These are phyloP conservation scores for Tigriopus japonicus DNA, from an alignment of 1,140 invertebrate species.

Conservation along the genomic window DNA sequence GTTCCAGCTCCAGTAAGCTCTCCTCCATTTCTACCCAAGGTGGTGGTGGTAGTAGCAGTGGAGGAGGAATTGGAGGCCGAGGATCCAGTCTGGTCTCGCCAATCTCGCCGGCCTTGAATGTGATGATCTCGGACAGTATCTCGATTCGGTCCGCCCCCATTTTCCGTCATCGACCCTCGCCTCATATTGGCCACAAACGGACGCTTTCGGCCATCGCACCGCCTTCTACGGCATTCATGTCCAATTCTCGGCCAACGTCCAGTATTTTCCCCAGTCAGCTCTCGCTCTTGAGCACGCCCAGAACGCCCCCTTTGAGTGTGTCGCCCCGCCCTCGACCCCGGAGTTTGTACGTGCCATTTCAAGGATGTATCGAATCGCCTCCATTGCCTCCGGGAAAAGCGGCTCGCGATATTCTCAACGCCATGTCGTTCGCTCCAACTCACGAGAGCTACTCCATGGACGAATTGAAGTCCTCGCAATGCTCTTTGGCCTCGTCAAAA, in stretches of 20 bases:
- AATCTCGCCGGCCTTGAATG: too few species aligned
- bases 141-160: too few species aligned
- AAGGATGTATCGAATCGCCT: slow-evolving; percentile 2
- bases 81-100: too few species aligned
- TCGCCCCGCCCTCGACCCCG: neutral
- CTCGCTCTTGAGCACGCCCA: neutral
- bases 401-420: neutral
- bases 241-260: neutral
- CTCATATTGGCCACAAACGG: too few species aligned
- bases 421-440: slow-evolving; percentile 5
- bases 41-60: too few species aligned
- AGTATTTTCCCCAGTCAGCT: neutral
- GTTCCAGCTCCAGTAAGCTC: too few species aligned
- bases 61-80: too few species aligned
- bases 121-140: too few species aligned
- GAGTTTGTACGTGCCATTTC: slow-evolving; percentile 5
- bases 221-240: neutral
- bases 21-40: too few species aligned
- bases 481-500: neutral
- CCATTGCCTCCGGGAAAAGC: slow-evolving; percentile 3
- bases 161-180: too few species aligned
- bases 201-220: neutral
- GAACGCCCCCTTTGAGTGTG: neutral
- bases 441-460: neutral
- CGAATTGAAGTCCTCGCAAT: neutral